These are phyloP conservation scores for Limosa lapponica DNA, from an alignment of 2,797 vertebrate genomes.

Conservation along the genomic window DNA sequence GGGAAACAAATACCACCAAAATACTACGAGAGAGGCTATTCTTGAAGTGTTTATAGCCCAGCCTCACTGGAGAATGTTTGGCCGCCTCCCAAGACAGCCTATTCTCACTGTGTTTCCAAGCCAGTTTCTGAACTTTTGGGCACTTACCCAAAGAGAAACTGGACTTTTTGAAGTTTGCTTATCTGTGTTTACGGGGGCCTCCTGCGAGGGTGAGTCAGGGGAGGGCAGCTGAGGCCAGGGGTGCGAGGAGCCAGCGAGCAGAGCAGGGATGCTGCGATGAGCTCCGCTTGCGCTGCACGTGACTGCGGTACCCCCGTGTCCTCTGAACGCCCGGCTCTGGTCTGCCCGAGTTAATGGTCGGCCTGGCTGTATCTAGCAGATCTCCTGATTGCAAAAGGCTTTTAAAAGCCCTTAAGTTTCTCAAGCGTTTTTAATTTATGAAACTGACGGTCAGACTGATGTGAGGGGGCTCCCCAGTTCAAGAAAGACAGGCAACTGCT, in stretches of 20 bases:
- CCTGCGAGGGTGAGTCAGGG: not conserved
- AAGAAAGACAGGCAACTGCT: no score
- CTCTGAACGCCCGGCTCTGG: not conserved
- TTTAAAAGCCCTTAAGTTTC: not conserved
- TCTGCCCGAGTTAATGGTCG: rapidly evolving
- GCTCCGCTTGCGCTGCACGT: not conserved
- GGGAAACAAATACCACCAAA: constrained; percentile 61
- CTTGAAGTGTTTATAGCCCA: constrained; percentile 68
- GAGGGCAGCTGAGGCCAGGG: constrained; percentile 31
- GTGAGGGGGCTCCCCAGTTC: no score
- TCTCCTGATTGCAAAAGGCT: not conserved
- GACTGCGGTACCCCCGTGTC: rapidly evolving
- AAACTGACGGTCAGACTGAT: not conserved
- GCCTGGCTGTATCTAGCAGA: not conserved
- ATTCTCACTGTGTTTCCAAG: constrained; percentile 49
- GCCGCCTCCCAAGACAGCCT: constrained; percentile 24
- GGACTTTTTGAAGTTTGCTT: constrained; percentile 61
- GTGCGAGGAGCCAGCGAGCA: not conserved
- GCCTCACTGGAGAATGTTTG: constrained; percentile 49
- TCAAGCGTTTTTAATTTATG: not conserved
- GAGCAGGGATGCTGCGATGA: not conserved
- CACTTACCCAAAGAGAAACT: constrained; percentile 49
- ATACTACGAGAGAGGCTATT: constrained; percentile 51
- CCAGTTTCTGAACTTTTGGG: constrained; percentile 52
- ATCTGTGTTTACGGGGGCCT: constrained; percentile 49